Evolutionary conservation across 2,113 vertebrate species (phyloP).

Genomic region (Pituophis catenifer): DNA sequence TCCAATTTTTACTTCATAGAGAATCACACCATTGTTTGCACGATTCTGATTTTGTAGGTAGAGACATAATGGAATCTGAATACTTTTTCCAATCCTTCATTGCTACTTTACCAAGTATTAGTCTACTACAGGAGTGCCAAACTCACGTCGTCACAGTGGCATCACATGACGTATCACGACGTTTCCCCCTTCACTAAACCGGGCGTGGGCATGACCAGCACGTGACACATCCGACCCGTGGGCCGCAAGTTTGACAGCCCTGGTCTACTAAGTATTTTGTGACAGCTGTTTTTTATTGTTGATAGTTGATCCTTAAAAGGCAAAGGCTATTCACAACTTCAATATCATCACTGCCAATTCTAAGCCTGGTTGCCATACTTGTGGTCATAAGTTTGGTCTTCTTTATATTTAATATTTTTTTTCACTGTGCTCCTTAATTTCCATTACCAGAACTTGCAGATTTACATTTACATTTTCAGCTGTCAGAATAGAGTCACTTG

Average conservation of each 20-base stretch:
- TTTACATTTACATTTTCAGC: not conserved
- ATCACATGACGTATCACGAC: too few relatives aligned
- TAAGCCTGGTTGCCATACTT: not conserved
- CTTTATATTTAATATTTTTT: not conserved
- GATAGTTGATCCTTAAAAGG: not conserved
- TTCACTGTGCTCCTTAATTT: not conserved
- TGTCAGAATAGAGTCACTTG: not conserved
- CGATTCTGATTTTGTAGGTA: not conserved
- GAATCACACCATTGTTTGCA: not conserved
- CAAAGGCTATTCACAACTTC: not conserved
- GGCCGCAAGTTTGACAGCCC: too few relatives aligned
- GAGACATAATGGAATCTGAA: not conserved
- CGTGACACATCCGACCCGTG: too few relatives aligned
- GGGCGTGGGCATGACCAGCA: too few relatives aligned
- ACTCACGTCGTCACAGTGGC: too few relatives aligned
- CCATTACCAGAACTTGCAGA: not conserved
- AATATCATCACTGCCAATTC: not conserved
- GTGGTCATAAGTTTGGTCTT: not conserved
- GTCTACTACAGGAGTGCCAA: not conserved
- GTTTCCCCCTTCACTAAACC: too few relatives aligned
- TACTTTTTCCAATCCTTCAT: not conserved
- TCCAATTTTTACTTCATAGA: not conserved
- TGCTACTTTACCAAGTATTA: not conserved
- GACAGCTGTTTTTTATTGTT: not conserved
- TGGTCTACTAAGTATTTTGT: not conserved